These are phyloP conservation scores for Onychostruthus taczanowskii DNA, from an alignment of 2,113 vertebrate genomes.

Conservation along the genomic window DNA sequence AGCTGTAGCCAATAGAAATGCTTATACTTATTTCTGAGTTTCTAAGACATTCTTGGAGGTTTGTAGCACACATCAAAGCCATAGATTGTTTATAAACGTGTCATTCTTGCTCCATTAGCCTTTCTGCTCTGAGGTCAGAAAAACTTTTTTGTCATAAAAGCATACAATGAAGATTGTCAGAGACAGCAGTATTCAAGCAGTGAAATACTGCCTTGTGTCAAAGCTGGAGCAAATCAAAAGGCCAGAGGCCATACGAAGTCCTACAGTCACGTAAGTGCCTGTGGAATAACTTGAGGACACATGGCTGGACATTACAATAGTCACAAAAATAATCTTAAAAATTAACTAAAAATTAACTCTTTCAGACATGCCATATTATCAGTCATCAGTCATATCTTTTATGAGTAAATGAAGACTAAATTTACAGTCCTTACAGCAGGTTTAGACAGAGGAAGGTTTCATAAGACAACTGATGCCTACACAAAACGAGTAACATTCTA, in stretches of 20 bases:
- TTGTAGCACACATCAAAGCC: neutral
- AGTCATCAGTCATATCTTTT: neutral
- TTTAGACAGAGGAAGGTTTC: neutral
- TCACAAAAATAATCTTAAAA: neutral
- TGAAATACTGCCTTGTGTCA: neutral
- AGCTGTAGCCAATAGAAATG: neutral
- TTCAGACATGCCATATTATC: neutral
- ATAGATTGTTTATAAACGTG: neutral
- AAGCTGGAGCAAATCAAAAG: neutral
- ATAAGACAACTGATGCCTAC: neutral
- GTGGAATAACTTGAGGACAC: neutral
- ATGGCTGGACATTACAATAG: accelerated
- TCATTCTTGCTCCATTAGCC: neutral
- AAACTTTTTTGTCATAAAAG: neutral
- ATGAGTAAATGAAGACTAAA: neutral
- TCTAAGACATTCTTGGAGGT: neutral
- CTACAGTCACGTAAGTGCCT: neutral
- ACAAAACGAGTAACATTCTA: neutral
- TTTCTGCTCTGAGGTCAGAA: neutral
- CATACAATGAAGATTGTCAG: neutral
- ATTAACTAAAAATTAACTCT: neutral
- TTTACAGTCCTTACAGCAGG: neutral
- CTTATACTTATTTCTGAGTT: neutral
- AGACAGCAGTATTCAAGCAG: neutral
- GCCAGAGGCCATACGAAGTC: neutral